Evolutionary conservation across 2,888 invertebrate species (phyloP).

Genomic region (Lithosia quadra): DNA sequence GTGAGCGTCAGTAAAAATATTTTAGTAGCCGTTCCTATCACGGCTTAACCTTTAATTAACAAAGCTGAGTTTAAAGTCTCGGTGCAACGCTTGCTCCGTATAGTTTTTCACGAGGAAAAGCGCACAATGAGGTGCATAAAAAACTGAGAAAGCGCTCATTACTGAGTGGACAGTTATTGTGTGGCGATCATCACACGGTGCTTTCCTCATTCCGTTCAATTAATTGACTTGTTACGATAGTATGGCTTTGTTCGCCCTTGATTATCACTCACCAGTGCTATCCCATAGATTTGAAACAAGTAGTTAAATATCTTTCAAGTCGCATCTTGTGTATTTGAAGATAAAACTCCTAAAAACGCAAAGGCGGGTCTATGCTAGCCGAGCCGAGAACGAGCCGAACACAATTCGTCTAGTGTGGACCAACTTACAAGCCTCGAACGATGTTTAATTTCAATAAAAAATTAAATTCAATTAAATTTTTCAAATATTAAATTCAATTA

Average conservation of each 20-base stretch:
- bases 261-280: conserved; percentile 25
- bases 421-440: too few species aligned
- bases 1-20: too few species aligned
- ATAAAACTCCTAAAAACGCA: too few species aligned
- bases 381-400: too few species aligned
- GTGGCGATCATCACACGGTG: conserved; percentile 68
- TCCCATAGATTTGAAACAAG: neutral
- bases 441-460: too few species aligned
- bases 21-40: neutral
- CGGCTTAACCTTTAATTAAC: conserved; percentile 19
- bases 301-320: neutral
- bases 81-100: conserved; percentile 57
- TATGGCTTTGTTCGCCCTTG: conserved; percentile 43
- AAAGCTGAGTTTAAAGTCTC: conserved; percentile 25
- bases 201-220: conserved; percentile 69
- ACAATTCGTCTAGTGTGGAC: too few species aligned
- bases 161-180: conserved; percentile 79
- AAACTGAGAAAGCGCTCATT: conserved; percentile 70
- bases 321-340: neutral
- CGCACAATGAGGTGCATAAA: conserved; percentile 72
- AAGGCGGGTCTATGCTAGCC: too few species aligned
- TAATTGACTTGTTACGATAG: conserved; percentile 60
- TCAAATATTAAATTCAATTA: too few species aligned
- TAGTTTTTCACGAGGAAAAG: conserved; percentile 84
- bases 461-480: too few species aligned